Percentiles rank a stretch among this genome's conserved stretches.
These are phyloP conservation scores for Malthinus seriepunctatus DNA, from an alignment of 2,888 invertebrate genomes.

Conservation along the genomic window DNA sequence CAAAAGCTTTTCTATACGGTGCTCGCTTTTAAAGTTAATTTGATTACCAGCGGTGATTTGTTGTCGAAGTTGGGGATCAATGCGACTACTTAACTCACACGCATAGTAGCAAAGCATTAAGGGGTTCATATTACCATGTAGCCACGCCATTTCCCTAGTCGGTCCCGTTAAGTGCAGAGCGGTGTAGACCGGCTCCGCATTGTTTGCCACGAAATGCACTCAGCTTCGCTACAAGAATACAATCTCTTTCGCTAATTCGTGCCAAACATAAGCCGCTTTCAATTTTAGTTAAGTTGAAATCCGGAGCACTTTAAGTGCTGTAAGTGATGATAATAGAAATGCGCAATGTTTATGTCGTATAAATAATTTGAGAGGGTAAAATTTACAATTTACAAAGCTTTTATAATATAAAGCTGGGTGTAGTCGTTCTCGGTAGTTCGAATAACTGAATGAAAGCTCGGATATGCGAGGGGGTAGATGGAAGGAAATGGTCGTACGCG, in stretches of 20 bases:
- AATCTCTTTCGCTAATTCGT: constrained; percentile 37
- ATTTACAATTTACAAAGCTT: no score
- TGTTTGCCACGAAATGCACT: constrained; percentile 48
- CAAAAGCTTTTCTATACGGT: constrained; percentile 44
- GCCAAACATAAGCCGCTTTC: constrained; percentile 31
- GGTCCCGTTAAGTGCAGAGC: constrained; percentile 48
- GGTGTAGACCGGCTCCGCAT: constrained; percentile 45
- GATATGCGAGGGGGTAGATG: constrained; percentile 18
- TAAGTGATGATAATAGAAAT: constrained; percentile 23
- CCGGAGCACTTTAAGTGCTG: constrained; percentile 26
- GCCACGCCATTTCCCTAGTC: constrained; percentile 37
- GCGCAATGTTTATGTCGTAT: background rate
- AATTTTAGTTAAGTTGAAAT: constrained; percentile 28
- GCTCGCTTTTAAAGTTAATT: constrained; percentile 50
- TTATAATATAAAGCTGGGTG: constrained; percentile 17
- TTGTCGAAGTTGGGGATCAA: constrained; percentile 44
- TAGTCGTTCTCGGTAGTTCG: constrained; percentile 36
- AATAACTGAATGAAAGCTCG: constrained; percentile 42
- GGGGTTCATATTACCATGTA: constrained; percentile 40
- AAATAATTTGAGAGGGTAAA: no score
- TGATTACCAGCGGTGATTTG: constrained; percentile 49
- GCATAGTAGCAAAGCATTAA: constrained; percentile 31
- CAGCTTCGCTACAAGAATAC: constrained; percentile 37
- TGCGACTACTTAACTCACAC: constrained; percentile 34
- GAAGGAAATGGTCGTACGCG: constrained; percentile 36